These are phyloP conservation scores for Periophthalmus magnuspinnatus DNA, from an alignment of 2,797 vertebrate species.

Conservation along the genomic window DNA sequence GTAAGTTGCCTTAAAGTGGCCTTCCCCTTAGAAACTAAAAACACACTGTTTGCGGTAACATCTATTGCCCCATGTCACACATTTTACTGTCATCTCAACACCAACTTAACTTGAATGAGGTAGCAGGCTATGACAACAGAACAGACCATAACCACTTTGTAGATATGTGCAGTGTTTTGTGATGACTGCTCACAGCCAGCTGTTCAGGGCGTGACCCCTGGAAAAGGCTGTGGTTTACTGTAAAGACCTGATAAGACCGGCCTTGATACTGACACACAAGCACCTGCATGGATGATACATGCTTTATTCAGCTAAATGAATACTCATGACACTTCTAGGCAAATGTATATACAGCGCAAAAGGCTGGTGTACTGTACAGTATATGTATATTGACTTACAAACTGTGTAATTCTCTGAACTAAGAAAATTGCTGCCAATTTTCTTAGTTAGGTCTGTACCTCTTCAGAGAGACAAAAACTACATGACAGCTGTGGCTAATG, in stretches of 20 bases:
- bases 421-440: too few relatives aligned
- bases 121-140: conserved; percentile 50
- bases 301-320: conserved; percentile 15
- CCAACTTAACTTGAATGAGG: conserved; percentile 28
- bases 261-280: conserved; percentile 66
- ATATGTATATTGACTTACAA: too few relatives aligned
- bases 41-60: conserved; percentile 22
- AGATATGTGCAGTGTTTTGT: conserved; percentile 61
- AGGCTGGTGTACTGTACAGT: too few relatives aligned
- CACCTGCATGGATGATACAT: conserved; percentile 65
- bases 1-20: conserved; percentile 19
- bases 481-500: conserved; percentile 31
- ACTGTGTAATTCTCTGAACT: too few relatives aligned
- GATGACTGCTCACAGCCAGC: conserved; percentile 62
- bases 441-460: conserved; percentile 55
- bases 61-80: conserved; percentile 46
- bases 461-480: conserved; percentile 56
- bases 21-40: conserved; percentile 42
- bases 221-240: conserved; percentile 65
- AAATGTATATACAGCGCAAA: neutral
- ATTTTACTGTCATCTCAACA: conserved; percentile 32
- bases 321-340: neutral
- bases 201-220: conserved; percentile 61
- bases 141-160: conserved; percentile 32
- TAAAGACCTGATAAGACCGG: conserved; percentile 60